phyloP scores from a whole-genome alignment of 2,797 vertebrate species.

The Gymnocypris eckloni region DNA sequence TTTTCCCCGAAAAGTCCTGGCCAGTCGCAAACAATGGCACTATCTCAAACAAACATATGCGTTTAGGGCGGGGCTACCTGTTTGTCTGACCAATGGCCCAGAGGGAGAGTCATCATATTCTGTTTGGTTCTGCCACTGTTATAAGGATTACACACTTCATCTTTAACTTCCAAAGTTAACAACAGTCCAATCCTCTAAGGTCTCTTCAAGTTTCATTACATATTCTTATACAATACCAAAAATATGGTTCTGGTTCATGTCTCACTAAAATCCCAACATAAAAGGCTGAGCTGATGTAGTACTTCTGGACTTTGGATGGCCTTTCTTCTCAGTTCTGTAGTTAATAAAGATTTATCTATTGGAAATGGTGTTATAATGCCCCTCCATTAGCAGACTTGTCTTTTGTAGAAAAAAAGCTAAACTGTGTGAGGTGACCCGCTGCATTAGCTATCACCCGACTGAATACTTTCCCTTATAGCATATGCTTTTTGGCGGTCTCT shows the following conservation, averaged over 20 bases:
- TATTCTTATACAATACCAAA: slow-evolving; percentile 33
- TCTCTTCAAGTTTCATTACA: slow-evolving; percentile 22
- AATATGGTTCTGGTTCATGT: slow-evolving; percentile 28
- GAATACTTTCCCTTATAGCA: slow-evolving; percentile 19
- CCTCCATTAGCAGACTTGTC: slow-evolving; percentile 16
- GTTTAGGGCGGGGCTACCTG: neutral
- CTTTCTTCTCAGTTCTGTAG: slow-evolving; percentile 7
- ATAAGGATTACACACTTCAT: neutral
- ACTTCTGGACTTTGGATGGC: slow-evolving; percentile 33
- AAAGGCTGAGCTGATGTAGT: slow-evolving; percentile 17
- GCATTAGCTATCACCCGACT: slow-evolving; percentile 57
- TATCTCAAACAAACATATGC: neutral
- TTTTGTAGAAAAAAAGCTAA: slow-evolving; percentile 23
- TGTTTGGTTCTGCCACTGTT: neutral
- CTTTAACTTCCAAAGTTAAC: neutral
- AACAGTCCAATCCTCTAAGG: neutral
- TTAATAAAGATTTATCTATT: neutral
- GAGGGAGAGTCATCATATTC: neutral
- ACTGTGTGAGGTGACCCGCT: slow-evolving; percentile 22
- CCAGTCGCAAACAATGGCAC: neutral
- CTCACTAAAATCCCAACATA: slow-evolving; percentile 37
- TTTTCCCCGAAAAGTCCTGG: neutral
- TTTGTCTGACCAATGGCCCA: no score
- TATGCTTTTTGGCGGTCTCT: slow-evolving; percentile 6
- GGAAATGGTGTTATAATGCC: slow-evolving; percentile 35